Evolutionary conservation across 30 jellyfish, hydroid and myxozoan genomes (phyloP).

Genomic region (Pelagia noctiluca): DNA sequence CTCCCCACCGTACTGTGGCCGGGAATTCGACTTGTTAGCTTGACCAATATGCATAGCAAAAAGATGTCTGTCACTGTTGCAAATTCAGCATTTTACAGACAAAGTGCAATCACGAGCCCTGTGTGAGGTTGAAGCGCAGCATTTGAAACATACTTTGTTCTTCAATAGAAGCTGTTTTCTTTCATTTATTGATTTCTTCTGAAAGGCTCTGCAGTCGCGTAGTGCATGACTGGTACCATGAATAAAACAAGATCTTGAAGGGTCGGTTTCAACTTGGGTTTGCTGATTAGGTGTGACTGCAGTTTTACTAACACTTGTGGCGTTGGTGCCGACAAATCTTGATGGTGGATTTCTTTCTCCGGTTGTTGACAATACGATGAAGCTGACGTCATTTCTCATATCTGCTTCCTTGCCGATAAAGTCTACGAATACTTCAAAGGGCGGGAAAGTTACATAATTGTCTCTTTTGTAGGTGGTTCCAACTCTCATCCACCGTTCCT

Average conservation of each 20-base stretch:
- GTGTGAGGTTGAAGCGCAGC: constrained; percentile 43
- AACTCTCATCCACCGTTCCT: constrained; percentile 41
- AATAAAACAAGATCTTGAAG: constrained; percentile 21
- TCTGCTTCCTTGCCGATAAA: constrained; percentile 37
- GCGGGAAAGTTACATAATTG: constrained; percentile 24
- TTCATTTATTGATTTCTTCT: constrained; percentile 43
- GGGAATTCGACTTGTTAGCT: not conserved
- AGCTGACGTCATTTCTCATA: constrained; percentile 49
- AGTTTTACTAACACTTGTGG: constrained; percentile 32
- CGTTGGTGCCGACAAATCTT: constrained; percentile 1
- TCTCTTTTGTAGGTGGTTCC: constrained; percentile 34
- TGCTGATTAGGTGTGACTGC: not conserved
- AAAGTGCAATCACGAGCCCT: constrained; percentile 26
- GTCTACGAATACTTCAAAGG: constrained; percentile 35
- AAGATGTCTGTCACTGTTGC: constrained; percentile 43
- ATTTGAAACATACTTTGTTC: constrained; percentile 42
- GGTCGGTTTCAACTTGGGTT: constrained; percentile 22
- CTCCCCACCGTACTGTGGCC: constrained; percentile 55
- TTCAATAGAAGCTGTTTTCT: constrained; percentile 13
- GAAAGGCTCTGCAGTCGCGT: constrained; percentile 50
- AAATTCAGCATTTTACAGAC: constrained; percentile 16
- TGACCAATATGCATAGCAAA: constrained; percentile 36
- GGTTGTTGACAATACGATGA: constrained; percentile 13
- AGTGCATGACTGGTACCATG: constrained; percentile 36
- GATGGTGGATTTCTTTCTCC: constrained; percentile 29